Base-by-base conservation (phyloP, 2,888 invertebrate genomes). In the Cephus pulcher region DNA sequence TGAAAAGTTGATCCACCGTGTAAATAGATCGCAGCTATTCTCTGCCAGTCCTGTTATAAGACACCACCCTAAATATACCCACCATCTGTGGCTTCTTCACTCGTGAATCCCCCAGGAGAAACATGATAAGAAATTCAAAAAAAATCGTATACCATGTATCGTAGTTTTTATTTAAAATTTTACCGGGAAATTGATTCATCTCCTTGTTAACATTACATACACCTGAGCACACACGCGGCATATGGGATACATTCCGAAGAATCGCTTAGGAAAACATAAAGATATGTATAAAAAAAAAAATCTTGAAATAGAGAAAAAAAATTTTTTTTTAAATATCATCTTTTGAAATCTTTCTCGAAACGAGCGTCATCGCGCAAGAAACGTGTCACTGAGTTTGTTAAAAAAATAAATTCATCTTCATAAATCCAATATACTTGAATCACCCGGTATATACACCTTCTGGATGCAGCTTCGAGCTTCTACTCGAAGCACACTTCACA, bases 1-100 rank as follows among this genome's bases (percentile, higher is more conserved):
- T 75, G 77, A 40, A 77, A n/a, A 37, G 69, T 77, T 69, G 69
- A 73, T 74, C 73, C 34, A 75, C 74, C 69, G 69, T 75, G 75
- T 34, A 32, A 77, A 77, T 77, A 77, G 74, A 30, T 15, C 34
- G 37, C 0, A 30, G 30, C 30, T 11, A 32, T 37, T 34, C 37
- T 74, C 6, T 56, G 56, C 23, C 9, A 9, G 9, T 23, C 23
- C 56, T 6, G 23, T 9, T 9, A 56, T 56, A 56, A 56, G 56
- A 56, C 56, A 56, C 56, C 56, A 9, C 4, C 23, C 23, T 56
- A 23, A 23, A 23, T 23, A 56, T 56, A 56, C 6, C 56, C 56
- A 40, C 1, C 15, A 15, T 56, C 40, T 4, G 15, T 2, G 23
- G 15, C 6, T 15, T 56, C 23, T 23, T 56, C 23, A 6, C 23